A percentile compares a stretch with the other conserved stretches of the same genome.
Conservation (phyloP, 2,888 invertebrate genomes). For the Leuctra nigra region DNA sequence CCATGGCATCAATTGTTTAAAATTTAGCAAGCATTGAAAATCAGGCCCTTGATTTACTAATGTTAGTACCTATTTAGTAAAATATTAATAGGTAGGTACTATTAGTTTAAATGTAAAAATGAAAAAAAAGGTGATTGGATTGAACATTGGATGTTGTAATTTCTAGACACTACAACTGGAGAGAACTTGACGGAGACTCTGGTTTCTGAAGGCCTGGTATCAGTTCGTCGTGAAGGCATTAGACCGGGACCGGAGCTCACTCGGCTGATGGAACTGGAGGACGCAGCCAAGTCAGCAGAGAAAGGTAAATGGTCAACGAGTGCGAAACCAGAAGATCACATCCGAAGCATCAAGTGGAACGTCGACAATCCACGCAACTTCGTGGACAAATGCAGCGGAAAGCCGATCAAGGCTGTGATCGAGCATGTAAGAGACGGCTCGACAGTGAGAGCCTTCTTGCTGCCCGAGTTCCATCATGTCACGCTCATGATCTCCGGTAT, state of each 20-base stretch:
- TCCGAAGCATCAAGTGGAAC: constrained; percentile 83
- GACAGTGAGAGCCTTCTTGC: constrained; percentile 83
- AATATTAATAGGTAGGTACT: too few species aligned
- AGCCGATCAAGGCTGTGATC: constrained; percentile 86
- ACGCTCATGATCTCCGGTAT: constrained; percentile 96
- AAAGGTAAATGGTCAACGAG: constrained; percentile 70
- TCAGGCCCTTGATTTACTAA: too few species aligned
- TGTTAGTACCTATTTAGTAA: too few species aligned
- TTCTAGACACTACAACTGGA: constrained; percentile 52
- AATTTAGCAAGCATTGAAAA: too few species aligned
- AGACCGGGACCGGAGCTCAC: constrained; percentile 56
- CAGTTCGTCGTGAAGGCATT: constrained; percentile 64
- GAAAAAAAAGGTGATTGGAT: too few species aligned
- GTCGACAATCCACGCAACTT: constrained; percentile 76
- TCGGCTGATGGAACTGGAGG: constrained; percentile 77
- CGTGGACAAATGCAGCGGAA: constrained; percentile 78
- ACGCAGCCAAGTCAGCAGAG: constrained; percentile 77
- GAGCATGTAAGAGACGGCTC: constrained; percentile 98
- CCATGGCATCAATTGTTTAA: too few species aligned
- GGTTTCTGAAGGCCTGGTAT: constrained; percentile 83
- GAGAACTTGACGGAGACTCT: constrained; percentile 86
- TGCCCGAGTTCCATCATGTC: constrained; percentile 86
- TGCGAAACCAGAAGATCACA: constrained; percentile 50
- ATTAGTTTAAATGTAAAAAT: too few species aligned
- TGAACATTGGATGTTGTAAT: too few species aligned